phyloP scores from a whole-genome alignment of 2,113 vertebrate species.

The Camarhynchus parvulus region DNA sequence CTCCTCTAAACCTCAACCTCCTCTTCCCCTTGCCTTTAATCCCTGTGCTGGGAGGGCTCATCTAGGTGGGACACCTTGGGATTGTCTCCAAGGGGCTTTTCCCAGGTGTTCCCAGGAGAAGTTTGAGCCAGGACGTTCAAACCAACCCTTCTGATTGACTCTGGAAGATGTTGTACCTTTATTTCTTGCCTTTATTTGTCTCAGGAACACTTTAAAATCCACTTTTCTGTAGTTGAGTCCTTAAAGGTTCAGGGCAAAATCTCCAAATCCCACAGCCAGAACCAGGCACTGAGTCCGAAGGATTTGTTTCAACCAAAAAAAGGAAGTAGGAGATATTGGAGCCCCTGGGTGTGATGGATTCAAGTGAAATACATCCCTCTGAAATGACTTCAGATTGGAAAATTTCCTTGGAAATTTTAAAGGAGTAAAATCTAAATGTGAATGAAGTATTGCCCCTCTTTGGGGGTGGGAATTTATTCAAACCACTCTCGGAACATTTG shows the following conservation, averaged over 20 bases:
- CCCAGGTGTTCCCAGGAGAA: neutral
- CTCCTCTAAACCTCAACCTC: rapidly evolving
- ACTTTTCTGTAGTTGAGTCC: neutral
- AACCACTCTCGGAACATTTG: neutral
- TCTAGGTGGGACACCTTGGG: neutral
- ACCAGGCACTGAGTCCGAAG: rapidly evolving
- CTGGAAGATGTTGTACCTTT: neutral
- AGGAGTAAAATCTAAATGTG: neutral
- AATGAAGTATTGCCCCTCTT: neutral
- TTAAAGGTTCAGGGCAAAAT: neutral
- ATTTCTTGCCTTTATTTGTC: neutral
- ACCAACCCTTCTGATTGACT: neutral
- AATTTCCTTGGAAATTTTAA: neutral
- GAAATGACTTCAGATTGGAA: neutral
- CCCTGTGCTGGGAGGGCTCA: neutral
- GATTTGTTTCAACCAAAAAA: neutral
- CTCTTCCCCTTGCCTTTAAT: neutral
- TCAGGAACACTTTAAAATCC: neutral
- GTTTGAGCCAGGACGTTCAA: neutral
- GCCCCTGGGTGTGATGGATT: neutral
- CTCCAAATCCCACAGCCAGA: neutral
- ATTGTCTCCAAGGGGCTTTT: neutral
- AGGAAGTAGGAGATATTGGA: neutral
- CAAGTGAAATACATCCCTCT: neutral
- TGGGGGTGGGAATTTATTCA: neutral